Base-by-base conservation (phyloP, 2,797 vertebrate genomes). In the Apogon talboti region DNA sequence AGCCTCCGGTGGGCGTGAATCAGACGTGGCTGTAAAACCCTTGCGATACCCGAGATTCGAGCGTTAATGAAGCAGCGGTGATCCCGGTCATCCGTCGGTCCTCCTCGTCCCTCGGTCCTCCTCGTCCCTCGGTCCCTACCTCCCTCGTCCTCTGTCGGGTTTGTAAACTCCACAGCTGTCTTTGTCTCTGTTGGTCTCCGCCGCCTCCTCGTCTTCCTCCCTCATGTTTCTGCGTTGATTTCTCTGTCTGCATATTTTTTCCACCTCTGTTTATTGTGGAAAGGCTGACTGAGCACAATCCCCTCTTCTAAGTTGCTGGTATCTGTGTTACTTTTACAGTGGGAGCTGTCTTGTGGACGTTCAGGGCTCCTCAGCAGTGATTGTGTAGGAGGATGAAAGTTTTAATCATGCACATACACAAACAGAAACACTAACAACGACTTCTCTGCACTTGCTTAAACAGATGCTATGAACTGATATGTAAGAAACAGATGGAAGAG, bases 1-100 rank as follows among this genome's bases (percentile, higher is more conserved):
- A 13, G 13, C 18, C 13, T 15, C 2, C 40, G n/a, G 4, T 42
- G 40, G 60, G 48, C 14, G 12, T 51, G 14, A n/a, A 28, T 71
- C 28, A 37, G 14, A 48, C 33, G 4, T 28, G 37, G 24, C 53
- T 6, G 2, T 37, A 11, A 37, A 15, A 12, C 5, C 54, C 62
- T 66, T 47, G 46, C 24, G 5, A 42, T 43, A 46, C 8, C 40
- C 35, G 10, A 52, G 52, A 30, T 24, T 52, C 30, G 28, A 47
- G 47, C 45, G 63, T 37, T 55, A 73, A 57, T 53, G 37, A 66
- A 46, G 30, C 8, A 40, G 37, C 14, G 58, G 55, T 5, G n/a
- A 46, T 24, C 1, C 11, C 40, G n/a, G 21, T 45, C 35, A 28
- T 60, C 50, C 24, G 19, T 64, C 54, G 12, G 13, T 28, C 4